Evolutionary conservation across 2,888 invertebrate genomes (phyloP), one percentile per base, ranked within the genome.

Genomic region (Arenicola marina): DNA sequence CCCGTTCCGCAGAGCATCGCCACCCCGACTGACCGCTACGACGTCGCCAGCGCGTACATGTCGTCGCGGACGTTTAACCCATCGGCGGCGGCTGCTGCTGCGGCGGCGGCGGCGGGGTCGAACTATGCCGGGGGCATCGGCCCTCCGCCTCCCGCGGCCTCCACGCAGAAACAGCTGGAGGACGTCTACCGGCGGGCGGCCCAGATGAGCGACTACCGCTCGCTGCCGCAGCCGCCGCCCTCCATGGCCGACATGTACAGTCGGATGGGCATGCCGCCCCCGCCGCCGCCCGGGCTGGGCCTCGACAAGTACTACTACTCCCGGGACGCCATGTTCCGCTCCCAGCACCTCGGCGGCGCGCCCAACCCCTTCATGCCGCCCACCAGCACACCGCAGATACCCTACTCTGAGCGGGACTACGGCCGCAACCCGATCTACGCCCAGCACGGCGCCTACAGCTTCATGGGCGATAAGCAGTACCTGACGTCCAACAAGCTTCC

Each of bases 241-340:
- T 72, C 76, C 28, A 70, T 75, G 29, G 67, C 77, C 18, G 79
- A 79, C 61, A 76, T 79, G 77, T 66, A 67, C 46, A 63, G 66
- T 38, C 62, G 61, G 43, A 78, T 79, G 65, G 72, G 70, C 33
- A 71, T 75, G 43, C 78, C 76, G 65, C 72, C 76, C 45, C 70
- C 76, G 28, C 76, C 79, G 66, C 78, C 76, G 65, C 72, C 76
- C 45, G 70, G 76, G 28, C 76, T 79, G 66, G 78, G 77, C 54
- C 68, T 81, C 51, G 79, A 80, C 63, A 78, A 79, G 63, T 80
- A 78, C 63, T 76, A 76, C 72, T 80, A 80, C 62, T 63, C 77
- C 51, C 63, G 76, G 15, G 79, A 79, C 51, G 72, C 79, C 18
- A 75, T 80, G 68, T 79, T 79, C 65, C 76, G 79, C 57, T 69